Percentiles rank a stretch among this genome's conserved stretches.
Evolutionary conservation across 92 coral and sea anemone genomes (phyloP).

Genomic region (Montipora capitata): DNA sequence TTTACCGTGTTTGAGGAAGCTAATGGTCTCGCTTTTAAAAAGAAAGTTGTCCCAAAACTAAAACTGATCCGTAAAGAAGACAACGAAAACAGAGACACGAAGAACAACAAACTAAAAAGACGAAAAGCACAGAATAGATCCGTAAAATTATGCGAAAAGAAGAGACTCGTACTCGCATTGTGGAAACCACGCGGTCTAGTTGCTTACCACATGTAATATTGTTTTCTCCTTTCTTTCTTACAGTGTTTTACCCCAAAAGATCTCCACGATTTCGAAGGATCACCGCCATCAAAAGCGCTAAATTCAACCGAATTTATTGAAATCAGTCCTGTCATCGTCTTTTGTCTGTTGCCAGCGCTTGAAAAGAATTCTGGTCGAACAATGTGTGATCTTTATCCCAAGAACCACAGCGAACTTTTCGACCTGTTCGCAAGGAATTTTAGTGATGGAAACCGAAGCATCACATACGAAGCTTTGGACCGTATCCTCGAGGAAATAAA

Average conservation of each 20-base stretch:
- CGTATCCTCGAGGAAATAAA: slow-evolving; percentile 58
- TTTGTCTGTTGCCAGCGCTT: slow-evolving; percentile 60
- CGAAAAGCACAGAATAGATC: not conserved
- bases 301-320: slow-evolving; percentile 60
- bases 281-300: slow-evolving; percentile 5
- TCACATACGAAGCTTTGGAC: slow-evolving; percentile 63
- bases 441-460: slow-evolving; percentile 35
- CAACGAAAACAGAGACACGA: not conserved
- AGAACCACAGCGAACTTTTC: slow-evolving; percentile 75
- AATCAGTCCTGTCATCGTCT: slow-evolving; percentile 57
- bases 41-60: too few species aligned
- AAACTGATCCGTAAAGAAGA: too few species aligned
- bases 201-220: not conserved
- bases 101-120: not conserved
- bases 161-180: not conserved
- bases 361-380: slow-evolving; percentile 69
- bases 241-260: slow-evolving; percentile 70
- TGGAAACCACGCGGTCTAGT: not conserved
- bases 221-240: not conserved
- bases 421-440: slow-evolving; percentile 45
- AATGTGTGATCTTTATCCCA: slow-evolving; percentile 34
- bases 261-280: slow-evolving; percentile 16
- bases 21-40: too few species aligned
- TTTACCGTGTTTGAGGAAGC: too few species aligned
- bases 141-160: not conserved